Base-by-base conservation (phyloP, 2,797 vertebrate species). In the Mormyrops attenuatus region DNA sequence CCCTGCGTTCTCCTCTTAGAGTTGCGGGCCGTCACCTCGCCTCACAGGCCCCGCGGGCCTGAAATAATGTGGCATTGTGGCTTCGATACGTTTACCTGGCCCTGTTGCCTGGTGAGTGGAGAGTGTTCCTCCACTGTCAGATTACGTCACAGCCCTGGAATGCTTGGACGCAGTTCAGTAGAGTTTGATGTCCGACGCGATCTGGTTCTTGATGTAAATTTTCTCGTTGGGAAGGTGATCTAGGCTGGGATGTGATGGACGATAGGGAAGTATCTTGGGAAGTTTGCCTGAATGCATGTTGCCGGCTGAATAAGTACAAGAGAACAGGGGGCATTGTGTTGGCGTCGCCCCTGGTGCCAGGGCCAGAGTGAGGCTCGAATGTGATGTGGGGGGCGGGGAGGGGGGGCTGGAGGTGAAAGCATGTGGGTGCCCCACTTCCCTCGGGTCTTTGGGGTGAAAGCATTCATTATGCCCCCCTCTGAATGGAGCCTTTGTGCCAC, bases 401-500 rank as follows among this genome's bases (percentile, higher is more conserved):
- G 91, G 89, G 89, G 26, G 3, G 11, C 52, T 13, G 57, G 80
- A 69, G 89, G 22, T 44, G n/a, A 47, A 11, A 22, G 85, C 20
- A 4, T 34, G 60, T 87, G 85, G 90, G 89, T 0, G 0, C 17
- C 69, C 87, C 34, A 38, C n/a, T 34, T 34, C 47, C 82, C 82
- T 49, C 47, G 89, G 82, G 91, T 73, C 92, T 87, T 26, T 85
- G 15, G 91, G 91, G 92, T 95, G 93, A 96, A 96, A 94, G 93
- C 91, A 90, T 91, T 94, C 90, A 95, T 96, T 96, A 96, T 96
- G 93, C 94, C 89, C 3, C 0, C 5, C 87, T 87, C 93, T 96
- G 91, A 96, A 96, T 96, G 93, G 93, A 86, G 0, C 92, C 95
- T 95, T 96, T 96, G 95, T 96, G 92, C 90, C 9, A 85, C 60